Percentiles rank a stretch among this genome's conserved stretches.
These are phyloP conservation scores for Leptinotarsa texana DNA, from an alignment of 1,140 invertebrate species.

Conservation along the genomic window DNA sequence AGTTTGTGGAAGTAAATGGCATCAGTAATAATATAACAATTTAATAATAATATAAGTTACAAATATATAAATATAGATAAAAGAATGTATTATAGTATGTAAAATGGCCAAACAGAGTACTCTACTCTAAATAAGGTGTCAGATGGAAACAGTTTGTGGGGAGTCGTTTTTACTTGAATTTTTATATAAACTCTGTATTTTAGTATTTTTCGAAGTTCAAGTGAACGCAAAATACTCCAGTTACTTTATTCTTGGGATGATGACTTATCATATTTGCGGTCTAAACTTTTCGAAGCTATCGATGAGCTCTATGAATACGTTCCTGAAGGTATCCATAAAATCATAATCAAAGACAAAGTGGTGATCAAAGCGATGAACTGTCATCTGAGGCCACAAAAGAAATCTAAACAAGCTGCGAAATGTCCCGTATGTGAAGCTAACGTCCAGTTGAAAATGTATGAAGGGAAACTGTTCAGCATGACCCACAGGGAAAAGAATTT, in stretches of 20 bases:
- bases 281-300: slow-evolving; percentile 28
- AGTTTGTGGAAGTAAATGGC: too few species aligned
- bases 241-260: slow-evolving; percentile 38
- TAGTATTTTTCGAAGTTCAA: neutral
- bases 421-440: slow-evolving; percentile 61
- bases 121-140: neutral
- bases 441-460: slow-evolving; percentile 61
- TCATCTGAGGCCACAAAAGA: slow-evolving; percentile 63
- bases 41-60: too few species aligned
- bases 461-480: slow-evolving; percentile 59
- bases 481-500: slow-evolving; percentile 33
- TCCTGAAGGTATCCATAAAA: slow-evolving; percentile 33
- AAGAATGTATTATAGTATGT: too few species aligned
- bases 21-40: too few species aligned
- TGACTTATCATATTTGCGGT: slow-evolving; percentile 33
- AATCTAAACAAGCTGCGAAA: slow-evolving; percentile 39
- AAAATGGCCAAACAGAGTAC: too few species aligned
- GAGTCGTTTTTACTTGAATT: neutral
- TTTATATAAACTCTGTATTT: neutral
- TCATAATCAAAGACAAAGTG: slow-evolving; percentile 51
- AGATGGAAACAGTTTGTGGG: neutral
- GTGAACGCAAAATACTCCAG: slow-evolving; percentile 13
- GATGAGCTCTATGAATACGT: slow-evolving; percentile 31
- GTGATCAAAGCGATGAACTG: slow-evolving; percentile 66
- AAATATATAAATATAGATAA: too few species aligned